Conservation (phyloP, 2,888 invertebrate species). For the Torymus tubicola region DNA sequence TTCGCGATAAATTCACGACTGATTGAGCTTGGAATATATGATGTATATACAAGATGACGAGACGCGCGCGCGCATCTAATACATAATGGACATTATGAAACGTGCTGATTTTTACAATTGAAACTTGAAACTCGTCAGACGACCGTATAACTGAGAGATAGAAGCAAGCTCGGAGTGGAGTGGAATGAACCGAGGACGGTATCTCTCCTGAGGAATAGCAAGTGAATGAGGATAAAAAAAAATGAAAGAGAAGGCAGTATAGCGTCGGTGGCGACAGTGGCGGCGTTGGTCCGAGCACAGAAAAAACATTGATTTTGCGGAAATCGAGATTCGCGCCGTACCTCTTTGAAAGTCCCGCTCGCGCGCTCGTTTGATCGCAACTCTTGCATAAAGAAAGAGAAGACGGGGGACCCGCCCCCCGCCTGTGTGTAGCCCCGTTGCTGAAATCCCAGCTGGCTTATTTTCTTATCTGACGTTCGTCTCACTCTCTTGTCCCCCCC, state of each 20-base stretch:
- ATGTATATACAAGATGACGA: too few relatives aligned
- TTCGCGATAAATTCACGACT: too few relatives aligned
- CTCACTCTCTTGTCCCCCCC: neutral
- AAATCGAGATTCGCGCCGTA: constrained; percentile 33
- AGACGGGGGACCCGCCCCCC: constrained; percentile 15
- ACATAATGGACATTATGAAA: too few relatives aligned
- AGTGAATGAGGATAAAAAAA: neutral
- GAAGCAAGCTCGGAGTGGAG: neutral
- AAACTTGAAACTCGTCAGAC: neutral
- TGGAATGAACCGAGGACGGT: neutral
- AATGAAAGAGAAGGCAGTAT: neutral
- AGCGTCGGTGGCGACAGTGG: too few relatives aligned
- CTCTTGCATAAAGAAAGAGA: constrained; percentile 44
- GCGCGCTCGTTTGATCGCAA: constrained; percentile 45
- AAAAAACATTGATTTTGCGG: constrained; percentile 53
- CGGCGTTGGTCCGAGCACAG: too few relatives aligned
- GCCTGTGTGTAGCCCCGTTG: neutral
- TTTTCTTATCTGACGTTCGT: constrained; percentile 46
- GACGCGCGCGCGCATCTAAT: too few relatives aligned
- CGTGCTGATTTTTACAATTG: constrained; percentile 16
- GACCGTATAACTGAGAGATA: neutral
- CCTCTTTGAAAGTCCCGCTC: constrained; percentile 16
- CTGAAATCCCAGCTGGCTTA: constrained; percentile 49
- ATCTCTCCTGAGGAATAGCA: constrained; percentile 8
- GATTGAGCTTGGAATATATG: too few relatives aligned